Percentiles rank a stretch among this genome's conserved stretches.
Evolutionary conservation across 2,113 vertebrate genomes (phyloP).

Genomic region (Sceloporus undulatus): DNA sequence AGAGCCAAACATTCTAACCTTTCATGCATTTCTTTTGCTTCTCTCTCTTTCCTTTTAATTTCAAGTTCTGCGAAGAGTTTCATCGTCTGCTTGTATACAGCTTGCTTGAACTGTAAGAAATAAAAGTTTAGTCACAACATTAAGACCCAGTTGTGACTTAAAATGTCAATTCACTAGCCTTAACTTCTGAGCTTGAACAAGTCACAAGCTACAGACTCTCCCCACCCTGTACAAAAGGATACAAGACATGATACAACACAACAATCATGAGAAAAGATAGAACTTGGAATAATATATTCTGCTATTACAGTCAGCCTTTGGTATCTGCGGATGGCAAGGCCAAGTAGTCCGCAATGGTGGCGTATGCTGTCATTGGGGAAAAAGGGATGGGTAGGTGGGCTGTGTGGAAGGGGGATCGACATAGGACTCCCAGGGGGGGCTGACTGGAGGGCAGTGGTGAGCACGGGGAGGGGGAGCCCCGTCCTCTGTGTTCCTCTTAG

Average conservation of each 20-base stretch:
- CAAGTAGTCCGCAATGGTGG: too few relatives aligned
- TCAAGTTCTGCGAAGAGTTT: conserved; percentile 98
- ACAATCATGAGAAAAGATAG: too few relatives aligned
- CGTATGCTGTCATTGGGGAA: too few relatives aligned
- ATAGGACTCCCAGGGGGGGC: too few relatives aligned
- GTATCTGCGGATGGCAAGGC: too few relatives aligned
- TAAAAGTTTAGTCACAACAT: conserved; percentile 34
- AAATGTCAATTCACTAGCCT: not conserved
- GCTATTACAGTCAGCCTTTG: not conserved
- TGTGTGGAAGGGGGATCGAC: too few relatives aligned
- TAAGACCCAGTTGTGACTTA: not conserved
- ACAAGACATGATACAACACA: not conserved
- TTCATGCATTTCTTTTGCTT: conserved; percentile 99
- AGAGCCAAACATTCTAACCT: conserved; percentile 78
- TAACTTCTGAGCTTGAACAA: not conserved
- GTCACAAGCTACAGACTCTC: not conserved
- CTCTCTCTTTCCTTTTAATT: conserved; percentile 99
- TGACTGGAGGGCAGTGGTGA: too few relatives aligned
- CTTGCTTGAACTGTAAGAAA: conserved; percentile 91
- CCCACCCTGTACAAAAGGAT: not conserved
- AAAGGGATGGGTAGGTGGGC: too few relatives aligned
- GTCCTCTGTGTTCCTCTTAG: too few relatives aligned
- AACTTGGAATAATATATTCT: fast-evolving
- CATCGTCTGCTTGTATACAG: conserved; percentile 99
- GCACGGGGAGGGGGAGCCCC: too few relatives aligned